Evolutionary conservation across 2,797 vertebrate species (phyloP).

Genomic region (Glyptemys insculpta): DNA sequence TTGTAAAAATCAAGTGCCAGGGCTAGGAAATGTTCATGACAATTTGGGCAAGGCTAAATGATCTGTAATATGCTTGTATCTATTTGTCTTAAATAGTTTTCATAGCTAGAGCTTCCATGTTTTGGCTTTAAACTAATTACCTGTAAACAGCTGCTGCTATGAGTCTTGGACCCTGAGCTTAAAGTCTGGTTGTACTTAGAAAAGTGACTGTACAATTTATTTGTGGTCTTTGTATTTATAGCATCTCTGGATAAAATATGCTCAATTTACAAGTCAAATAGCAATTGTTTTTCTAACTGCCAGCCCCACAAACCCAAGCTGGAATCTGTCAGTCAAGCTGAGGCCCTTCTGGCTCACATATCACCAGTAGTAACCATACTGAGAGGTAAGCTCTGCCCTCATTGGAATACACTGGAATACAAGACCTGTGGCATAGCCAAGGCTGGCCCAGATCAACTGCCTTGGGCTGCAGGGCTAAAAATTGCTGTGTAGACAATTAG

Average conservation of each 20-base stretch:
- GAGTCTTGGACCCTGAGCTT: background rate
- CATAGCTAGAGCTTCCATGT: background rate
- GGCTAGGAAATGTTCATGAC: background rate
- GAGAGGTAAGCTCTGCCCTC: background rate
- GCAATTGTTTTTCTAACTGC: background rate
- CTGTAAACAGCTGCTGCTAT: background rate
- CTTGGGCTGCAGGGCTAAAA: background rate
- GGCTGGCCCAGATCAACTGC: background rate
- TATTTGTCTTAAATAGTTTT: background rate
- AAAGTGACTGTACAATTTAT: background rate
- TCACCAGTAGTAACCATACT: background rate
- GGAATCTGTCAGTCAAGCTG: background rate
- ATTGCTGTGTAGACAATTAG: background rate
- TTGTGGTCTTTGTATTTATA: fast-evolving
- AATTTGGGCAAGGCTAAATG: background rate
- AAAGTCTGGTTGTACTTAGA: background rate
- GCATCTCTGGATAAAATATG: background rate
- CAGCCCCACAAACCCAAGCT: background rate
- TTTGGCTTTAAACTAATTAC: background rate
- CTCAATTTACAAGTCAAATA: fast-evolving
- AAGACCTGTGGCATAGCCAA: background rate
- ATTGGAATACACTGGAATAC: background rate
- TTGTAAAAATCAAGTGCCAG: background rate
- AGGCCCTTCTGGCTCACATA: background rate
- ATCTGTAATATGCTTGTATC: fast-evolving